phyloP scores from a whole-genome alignment of 2,888 invertebrate genomes.

The Electrophaes corylata region DNA sequence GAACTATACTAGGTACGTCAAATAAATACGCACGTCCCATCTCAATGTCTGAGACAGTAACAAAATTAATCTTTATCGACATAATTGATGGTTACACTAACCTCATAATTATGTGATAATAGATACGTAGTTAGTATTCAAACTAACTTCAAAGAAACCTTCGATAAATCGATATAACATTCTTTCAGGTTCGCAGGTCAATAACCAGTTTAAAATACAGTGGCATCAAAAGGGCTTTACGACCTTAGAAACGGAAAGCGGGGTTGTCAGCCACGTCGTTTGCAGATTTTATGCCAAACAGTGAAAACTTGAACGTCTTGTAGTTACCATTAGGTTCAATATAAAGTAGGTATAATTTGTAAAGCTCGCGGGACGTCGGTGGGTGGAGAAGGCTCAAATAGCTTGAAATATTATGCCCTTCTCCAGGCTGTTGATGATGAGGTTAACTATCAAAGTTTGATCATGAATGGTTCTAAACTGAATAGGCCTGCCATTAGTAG shows the following conservation, averaged over 20 bases:
- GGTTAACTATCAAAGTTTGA: not conserved
- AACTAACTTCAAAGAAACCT: too few species aligned
- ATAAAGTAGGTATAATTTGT: too few species aligned
- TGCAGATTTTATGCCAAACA: too few species aligned
- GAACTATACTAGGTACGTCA: too few species aligned
- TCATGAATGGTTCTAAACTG: slow-evolving; percentile 7
- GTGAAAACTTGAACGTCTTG: not conserved
- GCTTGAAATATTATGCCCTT: too few species aligned
- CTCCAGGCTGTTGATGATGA: too few species aligned
- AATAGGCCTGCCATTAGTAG: slow-evolving; percentile 8
- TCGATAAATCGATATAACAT: not conserved
- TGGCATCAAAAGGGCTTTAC: not conserved
- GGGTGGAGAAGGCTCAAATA: too few species aligned
- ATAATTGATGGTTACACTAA: not conserved
- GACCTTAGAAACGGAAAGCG: not conserved
- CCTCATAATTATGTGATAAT: not conserved
- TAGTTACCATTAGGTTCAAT: not conserved
- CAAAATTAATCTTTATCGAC: too few species aligned
- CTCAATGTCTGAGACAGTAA: too few species aligned
- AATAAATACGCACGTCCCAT: too few species aligned
- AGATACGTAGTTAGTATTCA: not conserved
- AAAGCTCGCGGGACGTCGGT: too few species aligned
- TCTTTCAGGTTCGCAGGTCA: not conserved
- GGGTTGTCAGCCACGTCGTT: too few species aligned
- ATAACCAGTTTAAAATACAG: not conserved